A percentile compares a stretch with the other conserved stretches of the same genome.
Conservation (phyloP, 1,140 invertebrate species). For the Pseudomyrmex gracilis region DNA sequence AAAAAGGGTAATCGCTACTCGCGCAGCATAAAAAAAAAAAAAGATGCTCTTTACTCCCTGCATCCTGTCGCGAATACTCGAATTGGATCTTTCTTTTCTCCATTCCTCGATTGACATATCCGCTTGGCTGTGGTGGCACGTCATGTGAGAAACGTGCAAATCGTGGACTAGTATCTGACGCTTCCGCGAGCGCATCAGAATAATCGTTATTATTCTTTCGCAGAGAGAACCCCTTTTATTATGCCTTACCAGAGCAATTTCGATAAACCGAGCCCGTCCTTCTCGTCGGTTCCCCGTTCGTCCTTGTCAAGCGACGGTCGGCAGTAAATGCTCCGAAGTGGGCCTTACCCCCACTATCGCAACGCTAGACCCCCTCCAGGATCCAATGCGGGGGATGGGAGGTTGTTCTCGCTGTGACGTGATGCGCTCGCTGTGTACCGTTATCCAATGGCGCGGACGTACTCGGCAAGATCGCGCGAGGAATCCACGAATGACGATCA, state of each 20-base stretch:
- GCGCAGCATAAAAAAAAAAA: background rate
- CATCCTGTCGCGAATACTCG: conserved; percentile 34
- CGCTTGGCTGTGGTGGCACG: conserved; percentile 72
- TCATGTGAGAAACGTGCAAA: conserved; percentile 78
- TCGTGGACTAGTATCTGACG: conserved; percentile 46
- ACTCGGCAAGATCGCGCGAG: conserved; percentile 11
- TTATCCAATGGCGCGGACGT: conserved; percentile 81
- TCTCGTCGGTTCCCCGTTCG: conserved; percentile 78
- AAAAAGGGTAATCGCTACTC: background rate
- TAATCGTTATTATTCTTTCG: conserved; percentile 4
- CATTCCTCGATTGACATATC: conserved; percentile 73
- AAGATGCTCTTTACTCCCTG: conserved; percentile 1
- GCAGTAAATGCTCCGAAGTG: conserved; percentile 55
- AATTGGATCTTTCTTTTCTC: conserved; percentile 25
- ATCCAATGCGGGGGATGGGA: conserved; percentile 33
- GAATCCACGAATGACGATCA: conserved; percentile 21
- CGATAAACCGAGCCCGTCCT: conserved; percentile 75
- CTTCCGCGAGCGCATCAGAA: background rate
- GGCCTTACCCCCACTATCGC: background rate
- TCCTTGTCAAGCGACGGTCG: conserved; percentile 79
- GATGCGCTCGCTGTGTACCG: conserved; percentile 77
- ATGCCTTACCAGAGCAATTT: background rate
- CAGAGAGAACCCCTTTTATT: background rate
- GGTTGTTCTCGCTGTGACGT: conserved; percentile 75
- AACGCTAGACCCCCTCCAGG: too few species aligned